A percentile compares a stretch with the other conserved stretches of the same genome.
Conservation (phyloP, 1,140 invertebrate genomes). For the Calliopsis andreniformis region DNA sequence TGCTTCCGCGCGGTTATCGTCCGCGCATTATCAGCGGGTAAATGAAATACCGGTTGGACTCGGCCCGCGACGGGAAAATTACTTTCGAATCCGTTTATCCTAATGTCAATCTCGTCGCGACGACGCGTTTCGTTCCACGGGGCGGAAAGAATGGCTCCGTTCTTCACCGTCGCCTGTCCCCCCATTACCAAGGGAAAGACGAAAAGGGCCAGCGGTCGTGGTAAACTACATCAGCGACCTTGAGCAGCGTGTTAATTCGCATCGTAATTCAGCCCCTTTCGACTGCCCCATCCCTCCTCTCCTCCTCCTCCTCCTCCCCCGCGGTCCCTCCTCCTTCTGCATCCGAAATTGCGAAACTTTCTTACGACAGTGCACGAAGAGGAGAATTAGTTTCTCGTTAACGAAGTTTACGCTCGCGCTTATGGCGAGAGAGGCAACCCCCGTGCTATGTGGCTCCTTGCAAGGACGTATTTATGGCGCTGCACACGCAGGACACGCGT, state of each 20-base stretch:
- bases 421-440: constrained; percentile 30
- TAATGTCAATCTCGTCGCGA: constrained; percentile 22
- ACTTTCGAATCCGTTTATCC: constrained; percentile 41
- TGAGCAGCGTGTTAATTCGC: constrained; percentile 67
- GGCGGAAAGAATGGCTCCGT: constrained; percentile 10
- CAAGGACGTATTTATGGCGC: constrained; percentile 71
- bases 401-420: constrained; percentile 76
- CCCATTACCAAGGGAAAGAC: background rate
- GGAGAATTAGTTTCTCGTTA: constrained; percentile 80
- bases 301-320: background rate
- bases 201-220: constrained; percentile 18
- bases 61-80: constrained; percentile 14
- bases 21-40: constrained; percentile 16
- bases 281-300: constrained; percentile 7
- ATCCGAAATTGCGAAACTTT: constrained; percentile 65
- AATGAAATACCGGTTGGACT: constrained; percentile 10
- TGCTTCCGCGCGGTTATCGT: constrained; percentile 16
- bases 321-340: constrained; percentile 12
- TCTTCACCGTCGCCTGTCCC: background rate
- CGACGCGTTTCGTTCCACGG: background rate
- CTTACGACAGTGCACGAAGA: constrained; percentile 51
- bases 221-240: constrained; percentile 57
- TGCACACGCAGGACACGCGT: constrained; percentile 70
- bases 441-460: constrained; percentile 23
- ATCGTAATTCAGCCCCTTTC: constrained; percentile 55